Percentiles rank a stretch among this genome's conserved stretches.
phyloP scores from a whole-genome alignment of 1,140 invertebrate genomes.

The Periplaneta americana region DNA sequence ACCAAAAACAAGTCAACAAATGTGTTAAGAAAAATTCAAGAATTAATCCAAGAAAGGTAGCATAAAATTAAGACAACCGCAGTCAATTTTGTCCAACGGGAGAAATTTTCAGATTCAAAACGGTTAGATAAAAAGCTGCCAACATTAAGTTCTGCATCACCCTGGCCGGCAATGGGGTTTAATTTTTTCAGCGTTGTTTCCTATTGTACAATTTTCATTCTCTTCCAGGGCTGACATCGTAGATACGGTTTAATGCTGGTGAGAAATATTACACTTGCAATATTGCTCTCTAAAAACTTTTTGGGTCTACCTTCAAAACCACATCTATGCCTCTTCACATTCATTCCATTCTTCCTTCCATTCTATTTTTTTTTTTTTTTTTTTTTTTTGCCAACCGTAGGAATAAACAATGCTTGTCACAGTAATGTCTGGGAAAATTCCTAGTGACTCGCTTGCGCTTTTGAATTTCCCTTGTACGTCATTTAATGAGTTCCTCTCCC shows the following conservation, averaged over 20 bases:
- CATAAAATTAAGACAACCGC: too few relatives aligned
- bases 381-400: neutral
- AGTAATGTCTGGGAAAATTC: neutral
- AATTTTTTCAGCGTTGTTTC: too few relatives aligned
- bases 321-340: neutral
- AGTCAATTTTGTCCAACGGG: too few relatives aligned
- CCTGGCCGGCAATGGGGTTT: too few relatives aligned
- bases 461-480: neutral
- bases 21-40: too few relatives aligned
- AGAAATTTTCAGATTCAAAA: too few relatives aligned
- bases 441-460: neutral
- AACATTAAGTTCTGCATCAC: too few relatives aligned
- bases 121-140: too few relatives aligned
- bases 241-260: neutral
- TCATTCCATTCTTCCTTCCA: neutral
- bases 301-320: neutral
- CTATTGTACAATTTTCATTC: too few relatives aligned
- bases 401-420: neutral
- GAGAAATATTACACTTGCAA: neutral
- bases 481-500: neutral
- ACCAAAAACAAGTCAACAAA: too few relatives aligned
- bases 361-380: neutral
- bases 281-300: too few relatives aligned
- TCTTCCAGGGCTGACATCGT: neutral
- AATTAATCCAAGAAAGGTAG: too few relatives aligned